Evolutionary conservation across 2,888 invertebrate species (phyloP), one percentile per base, ranked within the genome.

Genomic region (Melinaea marsaeus): DNA sequence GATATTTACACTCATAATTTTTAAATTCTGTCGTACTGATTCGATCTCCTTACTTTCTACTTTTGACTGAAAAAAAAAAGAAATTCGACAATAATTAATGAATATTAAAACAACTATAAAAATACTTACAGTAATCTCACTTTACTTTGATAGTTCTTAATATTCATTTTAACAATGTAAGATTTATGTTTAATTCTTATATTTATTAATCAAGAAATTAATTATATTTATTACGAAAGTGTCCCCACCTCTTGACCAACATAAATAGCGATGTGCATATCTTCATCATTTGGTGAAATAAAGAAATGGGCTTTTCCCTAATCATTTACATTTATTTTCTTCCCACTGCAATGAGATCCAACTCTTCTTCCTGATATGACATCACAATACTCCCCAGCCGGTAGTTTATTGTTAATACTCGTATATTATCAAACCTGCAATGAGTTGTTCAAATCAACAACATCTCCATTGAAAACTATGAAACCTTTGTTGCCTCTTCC

Each of bases 331-430:
- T 75, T 84, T 1, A 96, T 85, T 9, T 80, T 85, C 60, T 83
- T 91, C 6, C 95, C 95, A 0, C 93, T 92, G 75, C 96, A 96
- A 0, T 71, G 66, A n/a, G 84, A 80, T 22, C 83, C 80, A 1
- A 72, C 66, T 13, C 79, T 74, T 54, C 77, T 74, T 1, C 95
- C 95, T 34, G 93, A 92, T 70, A 95, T 94, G 32, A 96, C 90
- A 80, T 96, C 96, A 83, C 96, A 96, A 78, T 97, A 96, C 0
- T 74, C 85, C 0, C 96, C 96, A 69, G 90, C 74, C 0, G 94
- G 93, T 33, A 96, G 84, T 42, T 9, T 9, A 22, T 22, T 22
- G 22, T 22, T 22, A 22, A n/a, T n/a, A n/a, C n/a, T n/a, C n/a
- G 0, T 22, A 22, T 22, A 22, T 22, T 22, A 1, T 4, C 51